Evolutionary conservation across 2,888 invertebrate species (phyloP).

Genomic region (Aphodius sticticus): DNA sequence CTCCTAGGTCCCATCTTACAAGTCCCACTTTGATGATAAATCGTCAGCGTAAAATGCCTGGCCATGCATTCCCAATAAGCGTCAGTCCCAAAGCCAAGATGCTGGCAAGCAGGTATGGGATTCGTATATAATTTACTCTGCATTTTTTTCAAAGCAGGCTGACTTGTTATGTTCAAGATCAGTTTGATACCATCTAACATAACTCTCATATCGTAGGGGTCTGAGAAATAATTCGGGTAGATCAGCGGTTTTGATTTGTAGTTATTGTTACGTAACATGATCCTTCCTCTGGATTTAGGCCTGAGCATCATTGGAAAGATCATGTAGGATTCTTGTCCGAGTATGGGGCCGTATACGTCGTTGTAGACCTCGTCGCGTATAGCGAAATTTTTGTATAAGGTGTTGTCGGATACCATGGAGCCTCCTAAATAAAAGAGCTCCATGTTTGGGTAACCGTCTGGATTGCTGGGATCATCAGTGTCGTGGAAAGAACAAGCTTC

Average conservation of each 20-base stretch:
- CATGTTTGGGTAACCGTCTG: constrained; percentile 70
- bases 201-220: constrained; percentile 68
- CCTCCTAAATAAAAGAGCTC: constrained; percentile 72
- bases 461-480: constrained; percentile 65
- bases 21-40: constrained; percentile 74
- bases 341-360: constrained; percentile 54
- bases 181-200: constrained; percentile 71
- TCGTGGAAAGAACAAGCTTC: constrained; percentile 74
- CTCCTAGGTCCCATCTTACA: constrained; percentile 70
- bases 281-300: constrained; percentile 64
- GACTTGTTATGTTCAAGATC: constrained; percentile 65
- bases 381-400: constrained; percentile 60
- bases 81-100: constrained; percentile 69
- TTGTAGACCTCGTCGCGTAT: constrained; percentile 57
- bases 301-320: constrained; percentile 65
- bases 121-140: constrained; percentile 68
- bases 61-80: constrained; percentile 75
- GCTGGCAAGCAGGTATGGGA: constrained; percentile 68
- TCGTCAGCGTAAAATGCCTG: constrained; percentile 72
- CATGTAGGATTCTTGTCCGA: constrained; percentile 59
- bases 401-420: constrained; percentile 67
- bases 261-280: constrained; percentile 64
- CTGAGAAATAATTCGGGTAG: constrained; percentile 69
- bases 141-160: constrained; percentile 66
- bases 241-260: constrained; percentile 67